These are phyloP conservation scores for Cephus rjabovi DNA, from an alignment of 2,888 invertebrate species.

Conservation along the genomic window DNA sequence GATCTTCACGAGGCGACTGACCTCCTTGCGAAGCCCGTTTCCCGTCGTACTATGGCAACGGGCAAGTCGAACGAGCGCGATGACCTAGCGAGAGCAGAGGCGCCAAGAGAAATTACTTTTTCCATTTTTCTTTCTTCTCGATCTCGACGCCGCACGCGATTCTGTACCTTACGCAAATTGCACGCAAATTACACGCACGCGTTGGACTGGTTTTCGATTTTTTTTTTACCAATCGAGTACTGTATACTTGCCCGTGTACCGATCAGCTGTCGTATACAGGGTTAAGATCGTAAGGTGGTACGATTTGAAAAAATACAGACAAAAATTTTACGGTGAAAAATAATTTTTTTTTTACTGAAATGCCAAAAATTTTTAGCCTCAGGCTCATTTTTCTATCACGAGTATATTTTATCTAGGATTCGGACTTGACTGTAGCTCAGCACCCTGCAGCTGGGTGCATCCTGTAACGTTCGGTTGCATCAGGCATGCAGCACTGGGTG, in stretches of 20 bases:
- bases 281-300: not conserved
- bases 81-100: constrained; percentile 25
- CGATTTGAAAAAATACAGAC: not conserved
- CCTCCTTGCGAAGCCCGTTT: constrained; percentile 34
- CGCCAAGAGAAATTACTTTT: constrained; percentile 56
- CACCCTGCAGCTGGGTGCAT: not conserved
- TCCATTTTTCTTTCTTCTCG: constrained; percentile 53
- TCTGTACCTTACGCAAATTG: not conserved
- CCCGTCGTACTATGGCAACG: not conserved
- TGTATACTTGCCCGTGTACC: not conserved
- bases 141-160: constrained; percentile 17
- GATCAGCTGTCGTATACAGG: not conserved
- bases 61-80: constrained; percentile 3
- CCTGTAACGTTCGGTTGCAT: not conserved
- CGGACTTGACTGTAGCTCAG: not conserved
- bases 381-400: not conserved
- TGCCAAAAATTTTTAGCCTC: too few relatives aligned
- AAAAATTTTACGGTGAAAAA: too few relatives aligned
- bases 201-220: not conserved
- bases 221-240: not conserved
- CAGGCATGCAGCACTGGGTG: constrained; percentile 36
- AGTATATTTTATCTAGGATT: not conserved
- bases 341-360: too few relatives aligned
- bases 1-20: constrained; percentile 28
- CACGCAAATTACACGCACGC: not conserved